These are phyloP conservation scores for Halocynthia aurantium DNA, from an alignment of 23 tunicate genomes.

Conservation along the genomic window DNA sequence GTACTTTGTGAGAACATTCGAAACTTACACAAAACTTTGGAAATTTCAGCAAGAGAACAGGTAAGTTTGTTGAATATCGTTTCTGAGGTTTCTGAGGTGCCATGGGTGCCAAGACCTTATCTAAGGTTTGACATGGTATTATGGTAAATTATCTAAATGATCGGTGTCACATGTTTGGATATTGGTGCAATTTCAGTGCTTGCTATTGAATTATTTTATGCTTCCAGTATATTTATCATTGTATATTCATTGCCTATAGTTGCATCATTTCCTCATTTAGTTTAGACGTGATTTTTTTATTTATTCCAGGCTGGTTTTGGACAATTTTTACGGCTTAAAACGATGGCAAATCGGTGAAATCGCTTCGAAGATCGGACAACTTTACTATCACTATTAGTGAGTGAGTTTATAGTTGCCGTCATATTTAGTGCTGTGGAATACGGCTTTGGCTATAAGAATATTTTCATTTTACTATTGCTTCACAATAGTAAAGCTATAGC, in stretches of 20 bases:
- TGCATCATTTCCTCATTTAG: constrained; percentile 7
- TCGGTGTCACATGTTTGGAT: not conserved
- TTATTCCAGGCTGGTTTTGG: constrained; percentile 40
- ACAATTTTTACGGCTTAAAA: constrained; percentile 45
- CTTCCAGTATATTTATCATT: no score
- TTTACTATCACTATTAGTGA: constrained; percentile 84
- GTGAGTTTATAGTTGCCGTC: not conserved
- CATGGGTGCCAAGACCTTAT: no score
- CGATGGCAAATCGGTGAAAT: constrained; percentile 97
- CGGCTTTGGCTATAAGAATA: not conserved
- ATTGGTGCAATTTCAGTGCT: no score
- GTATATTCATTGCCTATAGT: no score
- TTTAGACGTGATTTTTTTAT: not conserved
- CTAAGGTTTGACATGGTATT: no score
- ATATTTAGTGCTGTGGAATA: no score
- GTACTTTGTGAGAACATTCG: constrained; percentile 78
- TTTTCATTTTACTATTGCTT: not conserved
- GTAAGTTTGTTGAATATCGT: not conserved
- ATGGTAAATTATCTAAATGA: no score
- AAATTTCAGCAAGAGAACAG: constrained; percentile 91
- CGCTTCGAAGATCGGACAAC: constrained; percentile 90
- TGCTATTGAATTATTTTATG: no score
- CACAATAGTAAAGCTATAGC: no score
- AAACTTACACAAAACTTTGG: constrained; percentile 81
- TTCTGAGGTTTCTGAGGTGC: no score